A percentile compares a stretch with the other conserved stretches of the same genome.
Conservation (phyloP, 37 sponge, comb jelly and placozoan species). For the Bolinopsis microptera region DNA sequence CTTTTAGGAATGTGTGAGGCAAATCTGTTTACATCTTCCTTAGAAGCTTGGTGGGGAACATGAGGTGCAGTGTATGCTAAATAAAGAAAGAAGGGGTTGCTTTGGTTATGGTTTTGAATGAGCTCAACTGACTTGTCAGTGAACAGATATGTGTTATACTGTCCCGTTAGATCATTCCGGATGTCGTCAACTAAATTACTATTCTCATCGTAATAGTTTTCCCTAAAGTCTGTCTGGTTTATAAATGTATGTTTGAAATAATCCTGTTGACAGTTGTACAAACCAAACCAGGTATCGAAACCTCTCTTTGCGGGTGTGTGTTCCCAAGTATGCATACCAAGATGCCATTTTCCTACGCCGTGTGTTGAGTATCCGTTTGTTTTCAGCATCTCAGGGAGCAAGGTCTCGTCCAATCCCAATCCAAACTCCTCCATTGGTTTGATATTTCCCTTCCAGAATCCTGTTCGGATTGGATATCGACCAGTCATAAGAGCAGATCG, state of each 20-base stretch:
- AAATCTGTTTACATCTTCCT: background rate
- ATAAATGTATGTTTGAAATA: background rate
- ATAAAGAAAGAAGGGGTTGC: background rate
- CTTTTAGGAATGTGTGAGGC: background rate
- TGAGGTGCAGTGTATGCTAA: background rate
- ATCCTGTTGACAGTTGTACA: background rate
- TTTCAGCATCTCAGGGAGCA: constrained; percentile 9
- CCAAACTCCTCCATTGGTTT: background rate
- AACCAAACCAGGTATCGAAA: background rate
- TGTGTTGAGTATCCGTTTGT: background rate
- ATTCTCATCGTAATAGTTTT: background rate
- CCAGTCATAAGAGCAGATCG: constrained; percentile 25
- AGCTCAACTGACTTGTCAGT: background rate
- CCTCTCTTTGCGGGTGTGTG: background rate
- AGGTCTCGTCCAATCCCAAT: background rate
- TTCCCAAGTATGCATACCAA: background rate
- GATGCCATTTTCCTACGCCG: constrained; percentile 25
- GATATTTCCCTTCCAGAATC: constrained; percentile 1
- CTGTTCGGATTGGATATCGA: background rate
- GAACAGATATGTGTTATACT: background rate
- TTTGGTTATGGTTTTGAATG: background rate
- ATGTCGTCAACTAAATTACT: background rate
- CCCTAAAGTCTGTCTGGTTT: background rate
- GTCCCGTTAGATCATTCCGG: background rate
- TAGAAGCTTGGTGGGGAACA: background rate